A percentile compares a stretch with the other conserved stretches of the same genome.
Conservation (phyloP, 1,140 invertebrate species). For the Eumaeus atala region DNA sequence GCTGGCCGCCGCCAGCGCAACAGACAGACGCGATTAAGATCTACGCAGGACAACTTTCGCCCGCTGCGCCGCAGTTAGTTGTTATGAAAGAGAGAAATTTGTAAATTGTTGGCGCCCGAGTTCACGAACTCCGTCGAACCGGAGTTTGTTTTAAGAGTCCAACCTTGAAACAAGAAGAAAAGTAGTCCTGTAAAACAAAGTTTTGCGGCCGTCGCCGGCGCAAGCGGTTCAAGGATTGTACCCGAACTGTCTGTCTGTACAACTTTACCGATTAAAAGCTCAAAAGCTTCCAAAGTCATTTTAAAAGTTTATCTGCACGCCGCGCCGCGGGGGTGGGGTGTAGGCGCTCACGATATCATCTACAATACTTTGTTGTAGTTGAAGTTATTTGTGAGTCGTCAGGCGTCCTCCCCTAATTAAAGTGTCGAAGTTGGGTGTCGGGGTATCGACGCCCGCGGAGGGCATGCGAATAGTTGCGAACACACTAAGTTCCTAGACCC, state of each 20-base stretch:
- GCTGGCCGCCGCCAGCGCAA: constrained; percentile 69
- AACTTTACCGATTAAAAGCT: constrained; percentile 77
- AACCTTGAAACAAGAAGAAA: constrained; percentile 76
- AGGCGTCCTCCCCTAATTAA: constrained; percentile 52
- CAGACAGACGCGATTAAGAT: constrained; percentile 72
- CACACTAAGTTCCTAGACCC: constrained; percentile 68
- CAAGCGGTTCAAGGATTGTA: constrained; percentile 75
- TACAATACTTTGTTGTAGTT: constrained; percentile 71
- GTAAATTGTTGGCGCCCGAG: constrained; percentile 76
- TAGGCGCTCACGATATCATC: constrained; percentile 65
- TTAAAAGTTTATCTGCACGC: constrained; percentile 75
- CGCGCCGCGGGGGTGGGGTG: constrained; percentile 44
- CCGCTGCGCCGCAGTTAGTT: constrained; percentile 74
- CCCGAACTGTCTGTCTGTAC: constrained; percentile 75
- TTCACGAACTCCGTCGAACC: constrained; percentile 74
- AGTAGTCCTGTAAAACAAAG: constrained; percentile 77
- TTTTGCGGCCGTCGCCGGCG: constrained; percentile 75
- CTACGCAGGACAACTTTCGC: constrained; percentile 73
- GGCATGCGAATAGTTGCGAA: constrained; percentile 66
- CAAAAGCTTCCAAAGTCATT: constrained; percentile 77
- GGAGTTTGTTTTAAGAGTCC: constrained; percentile 76
- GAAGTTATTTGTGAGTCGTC: constrained; percentile 66
- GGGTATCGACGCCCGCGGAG: constrained; percentile 30
- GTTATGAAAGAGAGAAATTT: constrained; percentile 76
- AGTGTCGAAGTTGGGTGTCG: constrained; percentile 56